Conservation (phyloP, 2,888 invertebrate genomes). For the Pycnomerus fuliginosus region DNA sequence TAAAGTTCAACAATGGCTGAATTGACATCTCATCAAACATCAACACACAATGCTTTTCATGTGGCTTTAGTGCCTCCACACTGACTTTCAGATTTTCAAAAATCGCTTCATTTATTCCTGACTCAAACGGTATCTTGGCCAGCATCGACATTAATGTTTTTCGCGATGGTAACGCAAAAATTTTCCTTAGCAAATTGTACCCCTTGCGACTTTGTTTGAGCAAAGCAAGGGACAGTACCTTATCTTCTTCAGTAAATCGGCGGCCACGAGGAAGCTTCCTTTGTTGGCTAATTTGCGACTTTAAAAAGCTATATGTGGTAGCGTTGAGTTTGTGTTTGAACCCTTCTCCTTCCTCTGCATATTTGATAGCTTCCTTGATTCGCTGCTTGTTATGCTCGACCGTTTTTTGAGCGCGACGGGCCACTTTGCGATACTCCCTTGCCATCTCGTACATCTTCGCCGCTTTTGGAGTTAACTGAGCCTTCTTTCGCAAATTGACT, state of each 20-base stretch:
- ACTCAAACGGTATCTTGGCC: slow-evolving; percentile 15
- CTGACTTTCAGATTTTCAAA: background rate
- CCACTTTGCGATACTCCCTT: background rate
- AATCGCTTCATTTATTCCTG: slow-evolving; percentile 12
- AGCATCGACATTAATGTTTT: slow-evolving; percentile 14
- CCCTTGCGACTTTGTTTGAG: slow-evolving; percentile 22
- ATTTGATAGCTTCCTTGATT: background rate
- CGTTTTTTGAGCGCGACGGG: background rate
- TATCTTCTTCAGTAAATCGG: slow-evolving; percentile 14
- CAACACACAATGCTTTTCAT: slow-evolving; percentile 8
- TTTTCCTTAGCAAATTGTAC: slow-evolving; percentile 13
- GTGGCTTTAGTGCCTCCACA: background rate
- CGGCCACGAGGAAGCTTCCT: slow-evolving; percentile 7
- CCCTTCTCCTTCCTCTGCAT: background rate
- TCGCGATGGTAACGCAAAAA: slow-evolving; percentile 21
- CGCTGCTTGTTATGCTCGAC: background rate
- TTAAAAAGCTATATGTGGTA: slow-evolving; percentile 1
- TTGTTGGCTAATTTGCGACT: slow-evolving; percentile 2
- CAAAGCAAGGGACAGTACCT: slow-evolving; percentile 19
- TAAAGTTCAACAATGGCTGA: slow-evolving; percentile 5
- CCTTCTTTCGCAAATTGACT: background rate
- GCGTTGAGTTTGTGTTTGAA: background rate
- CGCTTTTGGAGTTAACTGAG: slow-evolving; percentile 2
- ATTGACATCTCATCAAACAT: slow-evolving; percentile 21
- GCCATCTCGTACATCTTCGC: slow-evolving; percentile 1